Base-by-base conservation (phyloP, 2,888 invertebrate genomes). In the Agrotis puta region DNA sequence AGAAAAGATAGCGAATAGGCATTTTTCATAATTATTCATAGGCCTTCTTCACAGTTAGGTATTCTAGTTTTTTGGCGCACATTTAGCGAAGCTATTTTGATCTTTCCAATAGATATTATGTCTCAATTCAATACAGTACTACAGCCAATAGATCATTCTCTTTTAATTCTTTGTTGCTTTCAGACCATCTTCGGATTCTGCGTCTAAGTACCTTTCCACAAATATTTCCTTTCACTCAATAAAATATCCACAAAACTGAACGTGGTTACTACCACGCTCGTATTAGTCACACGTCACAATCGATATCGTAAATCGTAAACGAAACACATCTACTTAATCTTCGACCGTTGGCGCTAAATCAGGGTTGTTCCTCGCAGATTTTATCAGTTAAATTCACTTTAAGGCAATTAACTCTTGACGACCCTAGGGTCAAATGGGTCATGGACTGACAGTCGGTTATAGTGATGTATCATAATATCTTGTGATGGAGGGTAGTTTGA, bases 321-420 rank as follows among this genome's bases (percentile, higher is more conserved):
- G 62, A 68, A 76, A 74, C 72, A 74, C 74, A 80, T 64, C 57
- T 63, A 69, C 82, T 86, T 86, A 85, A 87, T 85, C 86, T 84
- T 77, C 67, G 51, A 67, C 47, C 69, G 63, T 64, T 66, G 74
- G 78, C 83, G 74, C 88, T 89, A 89, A 88, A 89, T 89, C 87
- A 84, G 73, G 63, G 67, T 57, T 70, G 74, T 73, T 86, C 79
- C 82, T 84, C 85, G 83, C 72, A 85, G 90, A 90, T 89, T 84
- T 85, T 90, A 90, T 89, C 90, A 86, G 81, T 87, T 88, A 85
- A 88, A 89, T 90, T 88, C 88, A 89, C 88, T 89, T 89, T 85
- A 70, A 77, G 77, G 72, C 85, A 87, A 89, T 89, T 89, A 88
- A 86, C 81, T 83, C 66, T 63, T 64, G 58, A 47, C 61, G 64